A percentile compares a stretch with the other conserved stretches of the same genome.
Evolutionary conservation across 64 coral and sea anemone genomes (phyloP).

Genomic region (Hydrozoanthus tunicans): DNA sequence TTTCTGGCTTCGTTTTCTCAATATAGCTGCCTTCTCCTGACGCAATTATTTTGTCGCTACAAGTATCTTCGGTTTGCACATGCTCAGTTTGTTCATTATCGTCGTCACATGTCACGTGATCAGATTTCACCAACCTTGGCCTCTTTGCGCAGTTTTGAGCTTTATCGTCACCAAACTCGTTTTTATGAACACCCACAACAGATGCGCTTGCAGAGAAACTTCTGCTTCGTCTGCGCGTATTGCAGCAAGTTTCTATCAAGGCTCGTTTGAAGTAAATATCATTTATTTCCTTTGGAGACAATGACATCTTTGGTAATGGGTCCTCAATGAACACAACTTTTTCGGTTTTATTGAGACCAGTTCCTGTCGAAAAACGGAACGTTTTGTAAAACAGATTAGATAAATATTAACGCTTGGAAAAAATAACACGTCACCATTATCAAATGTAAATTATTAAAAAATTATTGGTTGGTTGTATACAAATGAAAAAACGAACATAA

Average conservation of each 20-base stretch:
- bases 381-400: no score
- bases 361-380: constrained; percentile 19
- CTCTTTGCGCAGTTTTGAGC: constrained; percentile 12
- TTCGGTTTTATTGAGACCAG: background rate
- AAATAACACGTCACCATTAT: no score
- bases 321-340: constrained; percentile 74
- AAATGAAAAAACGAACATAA: no score
- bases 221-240: background rate
- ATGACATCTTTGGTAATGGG: constrained; percentile 61
- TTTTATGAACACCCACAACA: background rate
- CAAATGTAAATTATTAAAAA: no score
- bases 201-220: background rate
- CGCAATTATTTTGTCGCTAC: background rate
- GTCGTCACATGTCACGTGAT: background rate
- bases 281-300: constrained; percentile 59
- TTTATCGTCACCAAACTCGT: background rate
- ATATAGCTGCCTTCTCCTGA: background rate
- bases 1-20: background rate
- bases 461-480: no score
- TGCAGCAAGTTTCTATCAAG: constrained; percentile 49
- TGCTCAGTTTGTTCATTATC: constrained; percentile 2
- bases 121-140: background rate
- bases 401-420: no score
- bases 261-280: constrained; percentile 59
- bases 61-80: background rate